Evolutionary conservation across 53 echinoderm and acorn worm species (phyloP).

Genomic region (Zoroaster sp.): DNA sequence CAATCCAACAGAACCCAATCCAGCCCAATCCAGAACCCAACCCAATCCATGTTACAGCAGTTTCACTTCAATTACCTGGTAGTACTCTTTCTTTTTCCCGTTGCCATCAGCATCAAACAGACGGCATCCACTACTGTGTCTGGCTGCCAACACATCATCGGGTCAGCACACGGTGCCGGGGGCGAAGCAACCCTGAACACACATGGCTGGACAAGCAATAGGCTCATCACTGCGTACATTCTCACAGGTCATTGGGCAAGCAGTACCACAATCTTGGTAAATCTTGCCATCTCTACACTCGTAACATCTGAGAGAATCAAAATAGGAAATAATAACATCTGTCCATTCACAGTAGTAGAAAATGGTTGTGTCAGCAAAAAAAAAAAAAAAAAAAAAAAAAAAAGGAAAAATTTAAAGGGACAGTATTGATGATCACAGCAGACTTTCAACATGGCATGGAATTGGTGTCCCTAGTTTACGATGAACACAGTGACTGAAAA

Average conservation of each 20-base stretch:
- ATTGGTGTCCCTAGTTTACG: no score
- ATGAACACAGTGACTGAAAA: no score
- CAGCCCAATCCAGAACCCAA: neutral
- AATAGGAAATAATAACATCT: neutral
- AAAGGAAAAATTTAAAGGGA: no score
- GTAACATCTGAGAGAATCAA: neutral
- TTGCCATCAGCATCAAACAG: slow-evolving; percentile 23
- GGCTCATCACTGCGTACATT: slow-evolving; percentile 19
- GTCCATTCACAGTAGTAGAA: no score
- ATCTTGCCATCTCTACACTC: slow-evolving; percentile 36
- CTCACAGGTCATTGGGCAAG: slow-evolving; percentile 26
- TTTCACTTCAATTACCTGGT: no score
- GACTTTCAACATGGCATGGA: no score
- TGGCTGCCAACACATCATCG: slow-evolving; percentile 10
- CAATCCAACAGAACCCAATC: neutral
- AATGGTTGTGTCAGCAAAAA: no score
- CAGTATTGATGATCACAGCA: no score
- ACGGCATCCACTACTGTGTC: slow-evolving; percentile 27
- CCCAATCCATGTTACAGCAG: no score
- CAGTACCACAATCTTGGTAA: slow-evolving; percentile 32
- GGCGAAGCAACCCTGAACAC: slow-evolving; percentile 57
- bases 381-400: no score
- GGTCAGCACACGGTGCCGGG: slow-evolving; percentile 25
- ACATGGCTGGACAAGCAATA: slow-evolving; percentile 6
- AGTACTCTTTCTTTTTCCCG: slow-evolving; percentile 16